These are phyloP conservation scores for Stegophylla sp. DNA, from an alignment of 2,888 invertebrate genomes.

Conservation along the genomic window DNA sequence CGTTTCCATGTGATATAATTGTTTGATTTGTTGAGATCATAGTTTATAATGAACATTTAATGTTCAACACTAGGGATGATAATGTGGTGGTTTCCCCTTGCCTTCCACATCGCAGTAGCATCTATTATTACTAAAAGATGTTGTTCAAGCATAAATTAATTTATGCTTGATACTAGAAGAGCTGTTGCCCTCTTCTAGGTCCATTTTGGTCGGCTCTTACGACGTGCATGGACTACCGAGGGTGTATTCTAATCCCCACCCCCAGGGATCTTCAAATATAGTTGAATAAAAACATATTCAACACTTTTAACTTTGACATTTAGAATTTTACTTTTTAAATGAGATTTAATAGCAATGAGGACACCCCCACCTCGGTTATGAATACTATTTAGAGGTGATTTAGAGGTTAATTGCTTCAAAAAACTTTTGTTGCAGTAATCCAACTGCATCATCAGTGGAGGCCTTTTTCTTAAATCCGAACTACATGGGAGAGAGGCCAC, in stretches of 20 bases:
- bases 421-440: not conserved
- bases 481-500: conserved; percentile 4
- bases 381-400: conserved; percentile 16
- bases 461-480: not conserved
- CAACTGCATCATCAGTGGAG: not conserved
- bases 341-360: conserved; percentile 22
- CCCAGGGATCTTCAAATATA: not conserved
- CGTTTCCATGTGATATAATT: conserved; percentile 1
- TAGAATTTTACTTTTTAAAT: conserved; percentile 6
- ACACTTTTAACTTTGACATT: conserved; percentile 11
- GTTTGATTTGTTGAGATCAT: not conserved
- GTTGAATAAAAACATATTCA: conserved; percentile 7
- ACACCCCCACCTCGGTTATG: conserved; percentile 21
- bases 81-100: conserved; percentile 1
- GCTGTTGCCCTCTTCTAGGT: conserved; percentile 1
- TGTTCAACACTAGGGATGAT: conserved; percentile 1
- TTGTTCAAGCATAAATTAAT: conserved; percentile 1
- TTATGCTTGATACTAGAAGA: not conserved
- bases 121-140: conserved; percentile 3
- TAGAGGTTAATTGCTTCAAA: too few species aligned
- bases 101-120: not conserved
- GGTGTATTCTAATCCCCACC: too few species aligned
- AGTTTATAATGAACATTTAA: not conserved
- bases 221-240: too few species aligned
- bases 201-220: not conserved